Percentiles rank a stretch among this genome's conserved stretches.
phyloP scores from a whole-genome alignment of 2,888 invertebrate species.

The Sinopyrophorus schimmeli region DNA sequence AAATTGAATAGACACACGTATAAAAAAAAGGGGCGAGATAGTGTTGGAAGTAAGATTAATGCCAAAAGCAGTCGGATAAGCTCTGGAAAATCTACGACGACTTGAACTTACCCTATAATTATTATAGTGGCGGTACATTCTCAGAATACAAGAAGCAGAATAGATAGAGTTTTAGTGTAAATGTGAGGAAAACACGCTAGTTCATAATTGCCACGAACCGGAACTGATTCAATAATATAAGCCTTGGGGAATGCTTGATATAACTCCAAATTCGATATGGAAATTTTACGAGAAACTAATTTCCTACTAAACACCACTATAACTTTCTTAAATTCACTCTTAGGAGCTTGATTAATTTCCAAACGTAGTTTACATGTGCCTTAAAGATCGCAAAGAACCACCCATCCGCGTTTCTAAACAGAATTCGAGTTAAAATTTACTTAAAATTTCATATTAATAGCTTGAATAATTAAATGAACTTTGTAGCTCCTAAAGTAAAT shows the following conservation, averaged over 20 bases:
- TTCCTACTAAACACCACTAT: constrained; percentile 13
- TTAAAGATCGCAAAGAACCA: too few relatives aligned
- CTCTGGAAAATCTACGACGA: constrained; percentile 10
- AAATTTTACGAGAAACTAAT: constrained; percentile 15
- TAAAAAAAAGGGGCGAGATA: too few relatives aligned
- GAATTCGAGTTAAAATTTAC: too few relatives aligned
- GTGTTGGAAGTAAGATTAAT: too few relatives aligned
- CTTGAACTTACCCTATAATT: constrained; percentile 19
- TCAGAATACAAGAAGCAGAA: constrained; percentile 2
- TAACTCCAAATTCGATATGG: constrained; percentile 9
- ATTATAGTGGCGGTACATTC: constrained; percentile 15
- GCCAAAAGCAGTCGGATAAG: constrained; percentile 1
- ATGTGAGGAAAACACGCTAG: constrained; percentile 27
- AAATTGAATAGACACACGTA: too few relatives aligned
- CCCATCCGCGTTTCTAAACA: too few relatives aligned
- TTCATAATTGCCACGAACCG: constrained; percentile 21
- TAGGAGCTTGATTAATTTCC: too few relatives aligned
- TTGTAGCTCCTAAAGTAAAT: too few relatives aligned
- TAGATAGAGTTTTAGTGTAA: constrained; percentile 19
- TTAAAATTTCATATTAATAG: too few relatives aligned
- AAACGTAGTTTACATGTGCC: too few relatives aligned
- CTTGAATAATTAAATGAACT: too few relatives aligned
- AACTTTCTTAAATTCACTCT: too few relatives aligned
- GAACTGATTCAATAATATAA: constrained; percentile 24
- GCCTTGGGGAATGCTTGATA: constrained; percentile 19